These are phyloP conservation scores for Zeuzera pyrina DNA, from an alignment of 2,888 invertebrate species.

Conservation along the genomic window DNA sequence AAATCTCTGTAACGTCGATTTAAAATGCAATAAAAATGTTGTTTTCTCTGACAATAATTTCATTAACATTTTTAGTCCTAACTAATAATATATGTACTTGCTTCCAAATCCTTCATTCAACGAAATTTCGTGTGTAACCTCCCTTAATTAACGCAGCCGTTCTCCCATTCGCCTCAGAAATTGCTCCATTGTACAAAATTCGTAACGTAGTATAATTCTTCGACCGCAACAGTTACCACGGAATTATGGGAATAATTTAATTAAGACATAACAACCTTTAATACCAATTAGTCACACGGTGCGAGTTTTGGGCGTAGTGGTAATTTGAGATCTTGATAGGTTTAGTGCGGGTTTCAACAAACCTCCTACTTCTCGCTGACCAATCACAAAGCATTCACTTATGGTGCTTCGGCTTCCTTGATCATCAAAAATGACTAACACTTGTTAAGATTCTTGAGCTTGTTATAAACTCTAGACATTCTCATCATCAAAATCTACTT, in stretches of 20 bases:
- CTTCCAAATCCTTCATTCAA: no score
- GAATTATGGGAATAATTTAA: constrained; percentile 66
- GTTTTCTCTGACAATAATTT: constrained; percentile 17
- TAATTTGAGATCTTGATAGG: constrained; percentile 65
- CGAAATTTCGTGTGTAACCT: constrained; percentile 32
- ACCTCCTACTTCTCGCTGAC: constrained; percentile 53
- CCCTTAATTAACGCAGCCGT: constrained; percentile 51
- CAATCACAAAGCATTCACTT: constrained; percentile 42
- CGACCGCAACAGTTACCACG: constrained; percentile 49
- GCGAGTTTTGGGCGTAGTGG: constrained; percentile 62
- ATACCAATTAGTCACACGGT: constrained; percentile 69
- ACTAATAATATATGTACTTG: no score
- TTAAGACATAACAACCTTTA: constrained; percentile 68
- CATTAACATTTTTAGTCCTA: constrained; percentile 11
- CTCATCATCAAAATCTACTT: no score
- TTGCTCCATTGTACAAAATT: constrained; percentile 59
- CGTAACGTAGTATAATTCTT: constrained; percentile 58
- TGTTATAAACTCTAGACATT: no score
- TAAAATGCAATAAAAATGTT: constrained; percentile 13
- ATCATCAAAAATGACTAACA: constrained; percentile 44
- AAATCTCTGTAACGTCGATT: constrained; percentile 10
- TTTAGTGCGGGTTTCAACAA: constrained; percentile 53
- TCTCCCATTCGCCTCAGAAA: constrained; percentile 59
- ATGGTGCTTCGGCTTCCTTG: constrained; percentile 48
- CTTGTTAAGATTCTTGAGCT: constrained; percentile 36